Conservation (phyloP, 2,113 vertebrate genomes). For the Merops nubicus region DNA sequence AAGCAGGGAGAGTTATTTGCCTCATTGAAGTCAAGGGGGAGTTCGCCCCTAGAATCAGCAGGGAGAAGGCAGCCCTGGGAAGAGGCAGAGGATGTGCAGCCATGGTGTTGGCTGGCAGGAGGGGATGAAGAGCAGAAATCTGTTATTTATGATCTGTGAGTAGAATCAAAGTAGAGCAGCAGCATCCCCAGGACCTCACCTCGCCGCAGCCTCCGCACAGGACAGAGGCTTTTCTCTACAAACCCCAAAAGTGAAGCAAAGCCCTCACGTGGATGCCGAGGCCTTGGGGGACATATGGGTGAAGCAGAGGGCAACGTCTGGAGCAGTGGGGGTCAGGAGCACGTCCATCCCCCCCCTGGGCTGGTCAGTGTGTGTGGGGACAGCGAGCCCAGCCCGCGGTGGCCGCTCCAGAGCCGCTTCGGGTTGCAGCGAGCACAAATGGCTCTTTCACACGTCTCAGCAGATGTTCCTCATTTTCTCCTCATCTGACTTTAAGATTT, state of each 20-base stretch:
- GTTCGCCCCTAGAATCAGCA: not conserved
- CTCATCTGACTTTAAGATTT: constrained; percentile 66
- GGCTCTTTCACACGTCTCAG: constrained; percentile 57
- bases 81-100: not conserved
- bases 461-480: constrained; percentile 71
- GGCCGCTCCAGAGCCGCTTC: constrained; percentile 10
- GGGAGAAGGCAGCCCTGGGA: not conserved
- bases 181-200: not conserved
- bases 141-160: not conserved
- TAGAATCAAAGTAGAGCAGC: no score
- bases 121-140: not conserved
- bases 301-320: not conserved
- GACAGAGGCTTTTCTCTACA: not conserved
- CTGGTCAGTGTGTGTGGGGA: not conserved
- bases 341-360: not conserved
- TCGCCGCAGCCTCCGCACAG: not conserved
- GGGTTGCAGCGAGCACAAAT: constrained; percentile 28
- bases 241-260: not conserved
- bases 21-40: not conserved
- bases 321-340: not conserved
- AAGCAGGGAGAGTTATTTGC: not conserved
- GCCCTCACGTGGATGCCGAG: accelerated
- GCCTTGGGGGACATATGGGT: not conserved
- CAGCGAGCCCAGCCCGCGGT: not conserved
- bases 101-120: not conserved